Base-by-base conservation (phyloP, 2,888 invertebrate genomes). In the Acholoe squamosa region DNA sequence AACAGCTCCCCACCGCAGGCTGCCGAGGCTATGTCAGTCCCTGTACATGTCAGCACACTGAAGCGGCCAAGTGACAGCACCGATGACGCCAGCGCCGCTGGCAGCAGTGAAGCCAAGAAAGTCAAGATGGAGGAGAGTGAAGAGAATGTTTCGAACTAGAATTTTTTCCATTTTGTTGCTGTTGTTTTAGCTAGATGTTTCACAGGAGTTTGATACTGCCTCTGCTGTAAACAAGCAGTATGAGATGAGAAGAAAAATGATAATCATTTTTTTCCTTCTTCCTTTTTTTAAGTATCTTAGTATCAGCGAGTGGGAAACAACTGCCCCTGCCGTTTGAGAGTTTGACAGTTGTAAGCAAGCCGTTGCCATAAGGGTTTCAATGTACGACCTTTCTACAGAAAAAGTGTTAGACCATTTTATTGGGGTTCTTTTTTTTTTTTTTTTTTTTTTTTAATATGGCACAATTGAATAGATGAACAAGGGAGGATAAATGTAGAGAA, bases 121-220 rank as follows among this genome's bases (percentile, higher is more conserved):
- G 31, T 22, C 25, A 52, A 54, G 86, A 22, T 86, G 54, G 86
- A 86, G 19, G 86, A 52, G 0, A 12, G n/a, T 12, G 86, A 54
- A 28, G 86, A 86, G 56, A 86, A 52, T 28, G 54, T 56, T 52
- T 86, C 86, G 22, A 86, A 86, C 56, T 86, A 56, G 56, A 54
- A 25, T n/a, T 43, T 10, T 43, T 43, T 43, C 10, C 43, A 43
- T 43, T 43, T 43, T 43, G 43, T 43, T 43, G 43, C 43, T 43
- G 43, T 43, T 43, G 43, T 43, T 43, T 43, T 43, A 43, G 43
- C 43, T 43, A 10, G 43, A 10, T 43, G 43, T 43, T 43, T 43
- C 43, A 43, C 43, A 43, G 43, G 10, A 3, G 43, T 43, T 43
- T 10, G 43, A 43, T 43, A 43, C 43, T 43, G 43, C 43, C 43